A percentile compares a stretch with the other conserved stretches of the same genome.
phyloP scores from a whole-genome alignment of 2,888 invertebrate genomes.

The Agrochola macilenta region DNA sequence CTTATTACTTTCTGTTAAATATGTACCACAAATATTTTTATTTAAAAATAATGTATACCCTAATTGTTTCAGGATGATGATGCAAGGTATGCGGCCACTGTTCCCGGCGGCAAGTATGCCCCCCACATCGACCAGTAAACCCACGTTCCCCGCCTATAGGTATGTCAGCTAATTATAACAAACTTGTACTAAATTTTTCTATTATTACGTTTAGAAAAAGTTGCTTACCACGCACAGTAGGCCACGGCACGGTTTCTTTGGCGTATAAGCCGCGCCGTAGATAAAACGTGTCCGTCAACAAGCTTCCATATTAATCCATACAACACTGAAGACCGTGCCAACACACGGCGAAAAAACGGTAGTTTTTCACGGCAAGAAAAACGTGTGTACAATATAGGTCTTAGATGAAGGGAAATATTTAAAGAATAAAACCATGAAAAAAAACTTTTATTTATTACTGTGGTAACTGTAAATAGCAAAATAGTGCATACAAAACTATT shows the following conservation, averaged over 20 bases:
- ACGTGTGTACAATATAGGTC: too few species aligned
- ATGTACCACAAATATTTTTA: background rate
- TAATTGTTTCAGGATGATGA: slow-evolving; percentile 84
- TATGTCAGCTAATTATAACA: slow-evolving; percentile 72
- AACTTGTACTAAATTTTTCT: background rate
- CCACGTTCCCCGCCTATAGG: slow-evolving; percentile 95
- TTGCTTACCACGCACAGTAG: background rate
- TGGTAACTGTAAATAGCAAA: background rate
- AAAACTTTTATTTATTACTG: background rate
- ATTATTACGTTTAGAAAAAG: background rate
- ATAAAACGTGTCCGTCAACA: too few species aligned
- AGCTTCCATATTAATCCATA: too few species aligned
- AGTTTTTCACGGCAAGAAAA: too few species aligned
- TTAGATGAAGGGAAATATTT: too few species aligned
- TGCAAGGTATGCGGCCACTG: slow-evolving; percentile 92
- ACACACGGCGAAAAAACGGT: too few species aligned
- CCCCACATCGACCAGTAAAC: slow-evolving; percentile 91
- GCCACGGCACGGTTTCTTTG: too few species aligned
- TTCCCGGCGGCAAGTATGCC: slow-evolving; percentile 95
- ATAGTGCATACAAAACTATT: background rate
- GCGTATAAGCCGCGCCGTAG: too few species aligned
- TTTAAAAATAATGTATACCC: slow-evolving; percentile 20
- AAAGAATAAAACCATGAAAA: too few species aligned
- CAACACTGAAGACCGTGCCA: too few species aligned
- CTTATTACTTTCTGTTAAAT: background rate